Percentiles rank a stretch among this genome's conserved stretches.
Conservation (phyloP, 1,140 invertebrate species). For the Zaprionus vittiger region DNA sequence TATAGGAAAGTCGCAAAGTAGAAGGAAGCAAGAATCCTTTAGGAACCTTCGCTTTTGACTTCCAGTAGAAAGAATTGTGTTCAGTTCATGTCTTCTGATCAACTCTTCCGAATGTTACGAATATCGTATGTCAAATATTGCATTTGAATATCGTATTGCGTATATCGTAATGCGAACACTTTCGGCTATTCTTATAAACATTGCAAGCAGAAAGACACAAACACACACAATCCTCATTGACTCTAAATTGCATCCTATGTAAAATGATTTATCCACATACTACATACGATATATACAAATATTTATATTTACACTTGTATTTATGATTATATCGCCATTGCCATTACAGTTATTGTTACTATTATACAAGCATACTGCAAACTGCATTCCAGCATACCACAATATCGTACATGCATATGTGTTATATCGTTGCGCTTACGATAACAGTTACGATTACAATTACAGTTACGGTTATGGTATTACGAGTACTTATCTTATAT, state of each 20-base stretch:
- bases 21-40: background rate
- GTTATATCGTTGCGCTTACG: constrained; percentile 2
- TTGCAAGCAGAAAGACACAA: constrained; percentile 5
- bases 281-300: constrained; percentile 5
- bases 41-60: background rate
- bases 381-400: background rate
- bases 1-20: background rate
- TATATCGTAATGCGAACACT: background rate
- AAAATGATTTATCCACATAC: constrained; percentile 14
- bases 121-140: background rate
- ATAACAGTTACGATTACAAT: constrained; percentile 8
- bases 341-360: constrained; percentile 49
- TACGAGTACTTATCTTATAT: constrained; percentile 38
- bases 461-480: constrained; percentile 26
- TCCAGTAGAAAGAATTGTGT: constrained; percentile 6
- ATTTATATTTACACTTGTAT: constrained; percentile 21
- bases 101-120: background rate
- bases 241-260: constrained; percentile 11
- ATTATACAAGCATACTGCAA: constrained; percentile 12
- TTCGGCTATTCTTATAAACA: constrained; percentile 5
- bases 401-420: background rate
- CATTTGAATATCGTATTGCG: constrained; percentile 1
- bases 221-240: background rate
- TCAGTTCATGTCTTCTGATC: constrained; percentile 4
- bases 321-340: constrained; percentile 52